Base-by-base conservation (phyloP, 2,888 invertebrate species). In the Cecidostiba fungosa region DNA sequence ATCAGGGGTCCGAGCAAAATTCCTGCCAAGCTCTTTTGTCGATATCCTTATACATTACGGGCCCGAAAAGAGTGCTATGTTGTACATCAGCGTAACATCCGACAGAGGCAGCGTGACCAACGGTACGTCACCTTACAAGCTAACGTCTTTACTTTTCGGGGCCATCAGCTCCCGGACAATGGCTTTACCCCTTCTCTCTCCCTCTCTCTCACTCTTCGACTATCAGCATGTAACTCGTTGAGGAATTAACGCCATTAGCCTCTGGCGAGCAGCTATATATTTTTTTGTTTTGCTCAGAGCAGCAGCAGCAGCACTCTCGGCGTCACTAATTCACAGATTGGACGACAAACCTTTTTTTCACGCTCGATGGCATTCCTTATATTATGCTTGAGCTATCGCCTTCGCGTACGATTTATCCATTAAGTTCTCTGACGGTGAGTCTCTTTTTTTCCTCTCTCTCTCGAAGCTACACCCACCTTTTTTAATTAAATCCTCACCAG, bases 161-260 rank as follows among this genome's bases (percentile, higher is more conserved):
- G 8, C 16, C 36, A 39, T 39, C 39, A n/a, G 72, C 72, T 66
- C 16, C 29, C 12, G 26, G 39, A 72, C 72, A 72, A 72, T 43
- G 39, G 72, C 39, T n/a, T n/a, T n/a, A n/a, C n/a, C n/a, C n/a
- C n/a, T n/a, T n/a, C n/a, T n/a, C n/a, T n/a, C n/a, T n/a, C n/a
- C n/a, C n/a, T n/a, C n/a, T 16, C 32, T 16, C 36, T 36, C 36
- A 8, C 70, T 36, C 23, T 19, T 12, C 3, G 23, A 66, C 66
- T 66, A 39, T 72, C 72, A 19, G 66, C 66, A 26, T 87, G 66
- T 66, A 66, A 72, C 72, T 72, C 86, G 88, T 86, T 89, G 87
- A 88, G 88, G 89, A 89, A 90, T 90, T 90, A 89, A 89, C 88
- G 88, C 89, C 88, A 90, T 90, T 89, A 90, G 88, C 86, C 81